Evolutionary conservation across 1,140 invertebrate genomes (phyloP).

Genomic region (Portunus trituberculatus): DNA sequence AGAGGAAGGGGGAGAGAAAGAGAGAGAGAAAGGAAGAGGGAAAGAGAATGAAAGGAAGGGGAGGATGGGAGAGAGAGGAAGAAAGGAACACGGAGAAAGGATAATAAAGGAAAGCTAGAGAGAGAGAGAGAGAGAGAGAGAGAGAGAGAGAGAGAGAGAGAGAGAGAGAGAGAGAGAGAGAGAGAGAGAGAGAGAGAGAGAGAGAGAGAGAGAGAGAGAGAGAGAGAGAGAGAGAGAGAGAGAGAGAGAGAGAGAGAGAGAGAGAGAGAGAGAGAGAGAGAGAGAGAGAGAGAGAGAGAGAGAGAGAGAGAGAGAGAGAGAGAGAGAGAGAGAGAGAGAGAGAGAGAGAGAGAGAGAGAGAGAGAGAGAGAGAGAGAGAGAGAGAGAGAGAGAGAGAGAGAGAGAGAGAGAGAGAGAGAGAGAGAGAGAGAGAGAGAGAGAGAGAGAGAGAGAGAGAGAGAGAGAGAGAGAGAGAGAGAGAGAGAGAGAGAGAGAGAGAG

Average conservation of each 20-base stretch:
- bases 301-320: neutral
- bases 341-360: neutral
- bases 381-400: neutral
- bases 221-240: neutral
- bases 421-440: neutral
- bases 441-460: neutral
- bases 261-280: neutral
- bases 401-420: neutral
- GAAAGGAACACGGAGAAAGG: neutral
- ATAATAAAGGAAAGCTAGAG: neutral
- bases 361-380: neutral
- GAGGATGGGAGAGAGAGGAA: neutral
- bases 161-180: neutral
- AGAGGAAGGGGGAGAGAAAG: neutral
- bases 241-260: neutral
- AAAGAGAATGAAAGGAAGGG: neutral
- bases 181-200: neutral
- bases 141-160: neutral
- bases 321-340: neutral
- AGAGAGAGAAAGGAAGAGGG: neutral
- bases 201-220: neutral
- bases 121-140: neutral
- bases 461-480: neutral
- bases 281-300: neutral
- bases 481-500: neutral